These are phyloP conservation scores for Chaenodraco wilsoni DNA, from an alignment of 2,797 vertebrate species.

Conservation along the genomic window DNA sequence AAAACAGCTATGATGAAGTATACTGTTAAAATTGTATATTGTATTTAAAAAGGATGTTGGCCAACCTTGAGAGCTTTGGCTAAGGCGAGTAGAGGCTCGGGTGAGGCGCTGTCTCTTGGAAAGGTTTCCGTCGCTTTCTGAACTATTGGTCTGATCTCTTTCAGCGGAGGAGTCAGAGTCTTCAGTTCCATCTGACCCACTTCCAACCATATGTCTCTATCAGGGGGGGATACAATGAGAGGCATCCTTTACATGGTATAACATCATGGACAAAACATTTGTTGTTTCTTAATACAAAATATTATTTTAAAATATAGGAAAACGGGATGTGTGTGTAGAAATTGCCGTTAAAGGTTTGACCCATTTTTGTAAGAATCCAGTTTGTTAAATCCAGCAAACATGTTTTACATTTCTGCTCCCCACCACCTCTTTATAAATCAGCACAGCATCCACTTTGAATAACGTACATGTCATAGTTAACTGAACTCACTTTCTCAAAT, in stretches of 20 bases:
- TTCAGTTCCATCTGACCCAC: conserved; percentile 96
- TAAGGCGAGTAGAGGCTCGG: conserved; percentile 93
- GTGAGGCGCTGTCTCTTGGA: conserved; percentile 93
- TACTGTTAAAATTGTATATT: neutral
- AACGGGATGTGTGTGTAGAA: neutral
- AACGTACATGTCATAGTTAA: too few relatives aligned
- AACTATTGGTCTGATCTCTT: conserved; percentile 96
- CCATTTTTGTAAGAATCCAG: neutral
- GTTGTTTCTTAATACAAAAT: too few relatives aligned
- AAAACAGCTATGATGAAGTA: neutral
- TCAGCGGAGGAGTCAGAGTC: conserved; percentile 98
- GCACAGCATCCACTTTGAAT: too few relatives aligned
- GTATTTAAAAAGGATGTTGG: neutral
- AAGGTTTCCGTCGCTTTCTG: conserved; percentile 92
- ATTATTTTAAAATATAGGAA: neutral
- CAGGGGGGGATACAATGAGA: conserved; percentile 22
- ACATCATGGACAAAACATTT: neutral
- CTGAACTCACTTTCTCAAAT: too few relatives aligned
- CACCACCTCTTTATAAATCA: too few relatives aligned
- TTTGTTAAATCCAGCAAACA: too few relatives aligned
- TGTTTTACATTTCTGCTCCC: too few relatives aligned
- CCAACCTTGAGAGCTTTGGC: conserved; percentile 97
- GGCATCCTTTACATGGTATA: neutral
- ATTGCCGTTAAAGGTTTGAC: neutral
- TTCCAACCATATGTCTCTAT: conserved; percentile 93